Conservation (phyloP, 2,113 vertebrate genomes). For the Dasypus novemcinctus region DNA sequence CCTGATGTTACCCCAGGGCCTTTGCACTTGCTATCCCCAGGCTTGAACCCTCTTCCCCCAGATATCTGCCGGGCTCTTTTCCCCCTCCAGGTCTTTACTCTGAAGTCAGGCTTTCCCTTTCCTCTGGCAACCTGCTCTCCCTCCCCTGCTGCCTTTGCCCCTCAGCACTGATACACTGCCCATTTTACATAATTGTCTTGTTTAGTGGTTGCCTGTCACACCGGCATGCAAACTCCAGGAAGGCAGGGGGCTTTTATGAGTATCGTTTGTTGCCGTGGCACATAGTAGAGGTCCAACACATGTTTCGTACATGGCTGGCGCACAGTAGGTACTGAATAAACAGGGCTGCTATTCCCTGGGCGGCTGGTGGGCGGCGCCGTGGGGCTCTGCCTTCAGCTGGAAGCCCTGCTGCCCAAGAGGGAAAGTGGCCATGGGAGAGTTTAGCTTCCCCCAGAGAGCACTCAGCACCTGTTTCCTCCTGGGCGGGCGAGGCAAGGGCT, state of each 20-base stretch:
- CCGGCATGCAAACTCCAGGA: background rate
- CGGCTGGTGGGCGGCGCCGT: too few species aligned
- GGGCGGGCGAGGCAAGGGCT: constrained; percentile 18
- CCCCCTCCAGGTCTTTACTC: background rate
- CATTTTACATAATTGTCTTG: background rate
- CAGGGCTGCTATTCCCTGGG: background rate
- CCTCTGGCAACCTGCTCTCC: background rate
- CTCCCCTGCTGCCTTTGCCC: background rate
- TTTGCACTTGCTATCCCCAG: background rate
- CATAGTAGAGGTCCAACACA: background rate
- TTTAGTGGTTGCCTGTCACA: background rate
- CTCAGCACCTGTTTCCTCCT: constrained; percentile 71
- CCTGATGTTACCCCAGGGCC: background rate
- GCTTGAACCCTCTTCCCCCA: rapidly evolving
- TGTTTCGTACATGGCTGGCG: background rate
- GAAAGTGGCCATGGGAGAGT: constrained; percentile 55
- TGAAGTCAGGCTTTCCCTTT: background rate
- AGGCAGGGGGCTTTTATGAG: background rate
- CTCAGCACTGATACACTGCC: too few species aligned
- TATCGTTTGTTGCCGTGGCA: background rate
- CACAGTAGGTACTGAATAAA: background rate
- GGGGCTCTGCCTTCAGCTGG: background rate
- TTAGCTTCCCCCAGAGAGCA: background rate
- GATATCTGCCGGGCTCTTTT: background rate
- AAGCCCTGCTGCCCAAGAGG: background rate